These are phyloP conservation scores for Cecropterus lyciades DNA, from an alignment of 1,140 invertebrate species.

Conservation along the genomic window DNA sequence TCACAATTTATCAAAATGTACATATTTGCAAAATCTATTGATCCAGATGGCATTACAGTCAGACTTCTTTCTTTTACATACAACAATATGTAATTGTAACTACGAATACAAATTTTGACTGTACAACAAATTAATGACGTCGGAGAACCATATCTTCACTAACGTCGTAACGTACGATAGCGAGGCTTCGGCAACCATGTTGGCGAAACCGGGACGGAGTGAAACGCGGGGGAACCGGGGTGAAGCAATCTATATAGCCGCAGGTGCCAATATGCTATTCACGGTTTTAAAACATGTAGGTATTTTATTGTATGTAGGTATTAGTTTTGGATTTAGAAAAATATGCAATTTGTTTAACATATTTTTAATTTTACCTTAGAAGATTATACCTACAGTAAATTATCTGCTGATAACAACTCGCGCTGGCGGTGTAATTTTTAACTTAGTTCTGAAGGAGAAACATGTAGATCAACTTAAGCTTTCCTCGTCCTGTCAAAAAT, in stretches of 20 bases:
- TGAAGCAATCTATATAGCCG: constrained; percentile 4
- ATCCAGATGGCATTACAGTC: no score
- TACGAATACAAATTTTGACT: background rate
- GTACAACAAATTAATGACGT: background rate
- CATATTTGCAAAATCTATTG: no score
- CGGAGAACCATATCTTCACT: background rate
- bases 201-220: background rate
- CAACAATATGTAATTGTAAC: no score
- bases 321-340: background rate
- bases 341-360: background rate
- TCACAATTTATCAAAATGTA: no score
- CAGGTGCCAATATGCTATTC: background rate
- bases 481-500: no score
- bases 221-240: background rate
- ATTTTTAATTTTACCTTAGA: no score
- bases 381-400: no score
- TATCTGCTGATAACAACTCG: background rate
- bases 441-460: no score
- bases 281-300: background rate
- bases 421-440: no score
- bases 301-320: no score
- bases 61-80: no score
- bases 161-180: background rate
- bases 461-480: no score
- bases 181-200: background rate